Evolutionary conservation across 2,113 vertebrate species (phyloP), one percentile per base, ranked within the genome.

Genomic region (Tiliqua scincoides): DNA sequence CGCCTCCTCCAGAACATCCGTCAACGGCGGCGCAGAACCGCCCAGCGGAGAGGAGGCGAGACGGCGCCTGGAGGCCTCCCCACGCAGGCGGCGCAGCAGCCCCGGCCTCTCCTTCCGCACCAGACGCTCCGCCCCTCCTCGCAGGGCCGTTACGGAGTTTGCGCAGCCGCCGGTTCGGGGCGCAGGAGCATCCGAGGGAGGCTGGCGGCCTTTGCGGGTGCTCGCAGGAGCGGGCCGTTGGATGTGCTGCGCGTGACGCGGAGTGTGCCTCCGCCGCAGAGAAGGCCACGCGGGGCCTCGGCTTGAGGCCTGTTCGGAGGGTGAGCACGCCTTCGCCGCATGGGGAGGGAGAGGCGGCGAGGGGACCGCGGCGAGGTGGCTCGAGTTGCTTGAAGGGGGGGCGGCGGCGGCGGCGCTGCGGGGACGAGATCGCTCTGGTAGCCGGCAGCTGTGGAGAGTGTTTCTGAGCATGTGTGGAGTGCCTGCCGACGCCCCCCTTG

Each of bases 241-340:
- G 79, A 30, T 43, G 14, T 25, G 79, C 25, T 2, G 15, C 27
- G 17, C 61, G 79, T 80, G 79, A 80, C 79, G 79, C 27, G 2
- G 27, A 18, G 40, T 10, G 4, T 27, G 27, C 40, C 79, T 27
- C 43, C 62, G 25, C 79, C 79, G 63, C 3, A 65, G 25, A 80
- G 79, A 14, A 25, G 20, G 3, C 63, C 67, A 80, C 79, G 62
- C 79, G 79, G 25, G 62, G 40, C 27, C 61, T 37, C 79, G 79
- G 79, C 79, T 80, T 79, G 62, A 48, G 79, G 79, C 79, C 79
- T 80, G 32, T 43, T 2, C 61, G 61, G 62, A 80, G 79, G 79
- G 79, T 65, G 61, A 80, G 79, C 30, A 48, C 37, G 79, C 78
- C 78, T 79, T 37, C 35, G 25, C 6, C 25, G 35, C 25, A 27